Evolutionary conservation across 2,888 invertebrate genomes (phyloP).

Genomic region (Bellardia pandia): DNA sequence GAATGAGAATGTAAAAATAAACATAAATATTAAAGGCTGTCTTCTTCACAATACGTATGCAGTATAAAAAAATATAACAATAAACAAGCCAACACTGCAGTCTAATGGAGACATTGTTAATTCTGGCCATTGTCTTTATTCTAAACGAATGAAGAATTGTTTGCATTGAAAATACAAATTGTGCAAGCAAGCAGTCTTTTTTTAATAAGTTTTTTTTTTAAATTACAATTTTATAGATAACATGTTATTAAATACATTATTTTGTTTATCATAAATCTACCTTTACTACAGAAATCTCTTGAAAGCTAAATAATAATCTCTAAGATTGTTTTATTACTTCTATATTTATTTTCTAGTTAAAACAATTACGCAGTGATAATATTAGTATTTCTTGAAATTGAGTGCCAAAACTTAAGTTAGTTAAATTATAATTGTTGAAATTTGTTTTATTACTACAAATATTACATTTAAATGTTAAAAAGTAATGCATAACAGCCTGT

Average conservation of each 20-base stretch:
- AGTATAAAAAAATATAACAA: neutral
- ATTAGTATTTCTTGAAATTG: too few relatives aligned
- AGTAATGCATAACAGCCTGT: too few relatives aligned
- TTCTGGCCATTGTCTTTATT: neutral
- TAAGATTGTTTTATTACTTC: conserved; percentile 19
- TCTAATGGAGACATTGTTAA: conserved; percentile 2
- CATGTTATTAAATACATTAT: neutral
- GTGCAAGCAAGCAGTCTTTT: neutral
- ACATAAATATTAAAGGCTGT: conserved; percentile 35
- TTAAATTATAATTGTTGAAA: too few relatives aligned
- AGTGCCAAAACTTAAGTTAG: too few relatives aligned
- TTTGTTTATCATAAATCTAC: neutral
- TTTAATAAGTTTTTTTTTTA: neutral
- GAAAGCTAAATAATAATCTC: conserved; percentile 16
- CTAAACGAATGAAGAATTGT: neutral
- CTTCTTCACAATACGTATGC: conserved; percentile 32
- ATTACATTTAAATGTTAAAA: too few relatives aligned
- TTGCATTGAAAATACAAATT: neutral
- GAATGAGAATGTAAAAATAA: conserved; percentile 30
- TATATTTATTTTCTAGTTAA: neutral
- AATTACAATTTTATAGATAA: neutral
- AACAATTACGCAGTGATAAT: too few relatives aligned
- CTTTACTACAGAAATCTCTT: neutral
- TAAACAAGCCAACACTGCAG: conserved; percentile 10
- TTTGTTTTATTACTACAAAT: too few relatives aligned